phyloP scores from a whole-genome alignment of 2,888 invertebrate genomes.

The Meta bourneti region DNA sequence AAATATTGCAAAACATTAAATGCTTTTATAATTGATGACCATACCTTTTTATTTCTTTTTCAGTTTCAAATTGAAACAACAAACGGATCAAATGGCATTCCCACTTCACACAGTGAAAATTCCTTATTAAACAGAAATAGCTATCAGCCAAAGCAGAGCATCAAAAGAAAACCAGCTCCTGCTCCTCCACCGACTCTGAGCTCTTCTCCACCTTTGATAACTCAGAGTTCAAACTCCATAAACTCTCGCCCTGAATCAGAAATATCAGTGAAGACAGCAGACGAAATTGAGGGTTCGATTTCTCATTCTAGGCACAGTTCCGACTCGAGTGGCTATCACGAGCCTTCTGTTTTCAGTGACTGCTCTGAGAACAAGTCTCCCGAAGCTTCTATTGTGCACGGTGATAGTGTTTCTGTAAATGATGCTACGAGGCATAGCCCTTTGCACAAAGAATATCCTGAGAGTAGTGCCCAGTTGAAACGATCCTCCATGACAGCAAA shows the following conservation, averaged over 20 bases:
- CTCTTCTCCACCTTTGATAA: constrained; percentile 78
- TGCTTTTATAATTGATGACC: no score
- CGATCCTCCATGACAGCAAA: constrained; percentile 65
- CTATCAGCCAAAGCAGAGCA: constrained; percentile 61
- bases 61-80: constrained; percentile 52
- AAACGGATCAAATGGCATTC: constrained; percentile 81
- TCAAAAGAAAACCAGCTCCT: constrained; percentile 78
- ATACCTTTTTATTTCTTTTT: not conserved
- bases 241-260: constrained; percentile 73
- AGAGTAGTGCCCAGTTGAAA: constrained; percentile 14
- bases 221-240: constrained; percentile 77
- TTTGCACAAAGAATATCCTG: constrained; percentile 56
- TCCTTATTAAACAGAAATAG: constrained; percentile 50
- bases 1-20: no score
- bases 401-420: constrained; percentile 49
- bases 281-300: constrained; percentile 77
- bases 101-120: constrained; percentile 84
- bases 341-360: constrained; percentile 86
- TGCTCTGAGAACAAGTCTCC: constrained; percentile 81
- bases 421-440: constrained; percentile 59
- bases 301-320: constrained; percentile 87
- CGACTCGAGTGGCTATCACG: constrained; percentile 88
- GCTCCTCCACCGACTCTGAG: constrained; percentile 80
- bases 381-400: constrained; percentile 72
- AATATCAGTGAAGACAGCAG: constrained; percentile 66